Evolutionary conservation across 1,140 invertebrate genomes (phyloP).

Genomic region (Drosophila eugracilis): DNA sequence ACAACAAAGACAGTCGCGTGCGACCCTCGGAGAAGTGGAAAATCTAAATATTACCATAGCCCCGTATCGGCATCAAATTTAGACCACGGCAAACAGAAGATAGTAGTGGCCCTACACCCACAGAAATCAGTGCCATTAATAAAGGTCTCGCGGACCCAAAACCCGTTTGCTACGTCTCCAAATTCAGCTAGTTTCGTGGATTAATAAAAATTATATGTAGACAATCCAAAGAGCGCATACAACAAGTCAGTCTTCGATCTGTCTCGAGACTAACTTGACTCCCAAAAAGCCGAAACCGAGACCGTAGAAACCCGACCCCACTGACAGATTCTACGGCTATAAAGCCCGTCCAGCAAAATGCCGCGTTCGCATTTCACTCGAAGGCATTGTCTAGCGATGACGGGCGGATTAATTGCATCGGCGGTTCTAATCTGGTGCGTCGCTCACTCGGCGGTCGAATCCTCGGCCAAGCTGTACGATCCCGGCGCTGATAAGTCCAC

Average conservation of each 20-base stretch:
- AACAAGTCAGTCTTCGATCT: conserved; percentile 45
- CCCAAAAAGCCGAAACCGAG: conserved; percentile 8
- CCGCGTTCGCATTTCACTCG: conserved; percentile 80
- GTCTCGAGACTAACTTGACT: conserved; percentile 26
- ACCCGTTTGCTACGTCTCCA: conserved; percentile 14
- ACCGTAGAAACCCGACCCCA: conserved; percentile 27
- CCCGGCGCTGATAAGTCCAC: conserved; percentile 74
- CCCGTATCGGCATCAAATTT: conserved; percentile 5
- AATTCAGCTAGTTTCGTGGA: conserved; percentile 35
- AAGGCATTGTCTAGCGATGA: conserved; percentile 79
- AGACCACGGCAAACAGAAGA: conserved; percentile 15
- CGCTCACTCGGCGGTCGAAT: conserved; percentile 58
- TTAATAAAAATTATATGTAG: conserved; percentile 37
- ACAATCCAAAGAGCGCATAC: conserved; percentile 13
- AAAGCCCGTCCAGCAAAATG: conserved; percentile 70
- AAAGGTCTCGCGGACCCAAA: background rate
- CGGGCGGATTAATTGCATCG: conserved; percentile 73
- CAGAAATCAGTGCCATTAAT: background rate
- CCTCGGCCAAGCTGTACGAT: conserved; percentile 63
- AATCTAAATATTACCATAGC: conserved; percentile 12
- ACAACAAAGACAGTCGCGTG: conserved; percentile 25
- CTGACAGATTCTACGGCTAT: conserved; percentile 48
- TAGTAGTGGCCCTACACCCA: conserved; percentile 19
- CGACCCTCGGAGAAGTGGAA: conserved; percentile 13
- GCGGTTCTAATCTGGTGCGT: conserved; percentile 72